A percentile compares a stretch with the other conserved stretches of the same genome.
Evolutionary conservation across 2,888 invertebrate genomes (phyloP).

Genomic region (Cryptus armator): DNA sequence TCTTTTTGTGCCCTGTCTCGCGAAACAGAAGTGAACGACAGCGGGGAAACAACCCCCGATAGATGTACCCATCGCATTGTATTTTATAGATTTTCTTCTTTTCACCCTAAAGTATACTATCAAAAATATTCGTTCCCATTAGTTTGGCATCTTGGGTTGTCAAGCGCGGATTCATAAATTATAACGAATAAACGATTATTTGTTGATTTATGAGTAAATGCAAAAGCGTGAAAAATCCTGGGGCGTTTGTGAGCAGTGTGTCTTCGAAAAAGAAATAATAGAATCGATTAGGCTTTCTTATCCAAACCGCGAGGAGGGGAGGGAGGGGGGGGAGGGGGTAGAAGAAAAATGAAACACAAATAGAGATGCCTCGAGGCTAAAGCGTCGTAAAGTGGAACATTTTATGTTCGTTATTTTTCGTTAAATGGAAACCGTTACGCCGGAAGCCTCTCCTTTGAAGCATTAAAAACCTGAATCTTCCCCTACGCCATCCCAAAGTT

Average conservation of each 20-base stretch:
- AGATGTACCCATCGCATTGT: conserved; percentile 1
- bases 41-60: conserved; percentile 6
- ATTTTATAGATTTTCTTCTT: conserved; percentile 7
- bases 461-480: neutral
- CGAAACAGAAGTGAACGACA: neutral
- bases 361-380: neutral
- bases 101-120: neutral
- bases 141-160: neutral
- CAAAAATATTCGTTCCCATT: too few relatives aligned
- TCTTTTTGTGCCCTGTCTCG: conserved; percentile 6
- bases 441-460: neutral
- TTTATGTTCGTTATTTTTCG: neutral
- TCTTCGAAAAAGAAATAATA: neutral
- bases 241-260: neutral
- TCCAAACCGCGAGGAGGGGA: neutral
- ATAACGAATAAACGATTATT: neutral
- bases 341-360: neutral
- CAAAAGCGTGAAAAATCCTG: neutral
- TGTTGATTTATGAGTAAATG: conserved; percentile 1
- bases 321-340: neutral
- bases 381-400: neutral
- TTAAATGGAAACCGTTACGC: neutral
- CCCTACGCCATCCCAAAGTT: neutral
- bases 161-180: neutral
- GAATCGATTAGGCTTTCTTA: conserved; percentile 10